A percentile compares a stretch with the other conserved stretches of the same genome.
Conservation (phyloP, 2,113 vertebrate genomes). For the Microcebus jonahi region DNA sequence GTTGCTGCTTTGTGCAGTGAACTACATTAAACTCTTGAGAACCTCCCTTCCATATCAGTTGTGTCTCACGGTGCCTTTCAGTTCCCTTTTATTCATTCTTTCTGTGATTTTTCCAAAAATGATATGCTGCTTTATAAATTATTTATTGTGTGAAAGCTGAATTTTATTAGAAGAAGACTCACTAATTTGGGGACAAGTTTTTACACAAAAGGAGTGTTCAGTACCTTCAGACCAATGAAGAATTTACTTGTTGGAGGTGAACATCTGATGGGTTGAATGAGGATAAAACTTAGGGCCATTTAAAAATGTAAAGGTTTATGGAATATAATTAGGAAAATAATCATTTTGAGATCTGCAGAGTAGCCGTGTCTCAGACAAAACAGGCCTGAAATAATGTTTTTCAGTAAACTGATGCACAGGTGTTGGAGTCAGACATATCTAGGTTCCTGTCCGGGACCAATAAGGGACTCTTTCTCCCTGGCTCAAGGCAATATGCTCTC, state of each 20-base stretch:
- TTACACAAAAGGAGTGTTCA: neutral
- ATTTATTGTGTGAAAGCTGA: neutral
- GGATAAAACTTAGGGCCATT: neutral
- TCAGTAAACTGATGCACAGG: neutral
- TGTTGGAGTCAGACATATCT: neutral
- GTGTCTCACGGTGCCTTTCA: neutral
- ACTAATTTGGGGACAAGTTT: neutral
- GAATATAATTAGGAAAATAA: neutral
- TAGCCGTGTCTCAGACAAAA: neutral
- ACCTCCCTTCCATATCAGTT: neutral
- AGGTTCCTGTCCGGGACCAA: neutral
- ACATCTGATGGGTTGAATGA: neutral
- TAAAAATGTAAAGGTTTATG: neutral
- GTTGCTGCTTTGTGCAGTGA: neutral
- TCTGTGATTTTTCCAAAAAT: conserved; percentile 37
- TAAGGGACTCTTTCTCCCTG: neutral
- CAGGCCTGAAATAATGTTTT: neutral
- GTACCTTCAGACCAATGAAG: neutral
- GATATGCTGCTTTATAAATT: neutral
- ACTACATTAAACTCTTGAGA: neutral
- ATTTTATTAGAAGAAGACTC: conserved; percentile 27
- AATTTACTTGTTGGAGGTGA: neutral
- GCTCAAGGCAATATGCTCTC: neutral
- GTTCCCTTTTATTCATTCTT: neutral
- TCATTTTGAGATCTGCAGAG: neutral